phyloP scores from a whole-genome alignment of 2,888 invertebrate species.

The Rotaria macrura region DNA sequence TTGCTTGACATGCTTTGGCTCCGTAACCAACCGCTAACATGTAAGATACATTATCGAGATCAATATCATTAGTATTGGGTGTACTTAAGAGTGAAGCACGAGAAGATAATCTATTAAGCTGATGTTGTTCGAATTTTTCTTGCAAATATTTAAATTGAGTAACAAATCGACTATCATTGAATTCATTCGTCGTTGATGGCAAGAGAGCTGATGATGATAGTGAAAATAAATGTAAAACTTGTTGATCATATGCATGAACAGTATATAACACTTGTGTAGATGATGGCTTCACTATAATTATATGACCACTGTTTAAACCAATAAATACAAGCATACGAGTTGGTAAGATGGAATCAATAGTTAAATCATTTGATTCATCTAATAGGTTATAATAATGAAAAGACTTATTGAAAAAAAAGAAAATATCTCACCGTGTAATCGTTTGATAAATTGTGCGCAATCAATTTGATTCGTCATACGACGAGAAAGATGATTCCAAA shows the following conservation, averaged over 20 bases:
- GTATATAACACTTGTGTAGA: neutral
- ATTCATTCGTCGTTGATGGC: neutral
- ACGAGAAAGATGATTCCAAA: slow-evolving; percentile 17
- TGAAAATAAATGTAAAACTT: neutral
- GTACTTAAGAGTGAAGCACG: neutral
- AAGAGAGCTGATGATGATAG: neutral
- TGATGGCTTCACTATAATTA: neutral
- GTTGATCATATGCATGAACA: neutral
- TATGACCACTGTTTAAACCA: neutral
- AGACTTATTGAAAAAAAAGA: neutral
- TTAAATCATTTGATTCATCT: neutral
- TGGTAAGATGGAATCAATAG: neutral
- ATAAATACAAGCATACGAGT: neutral
- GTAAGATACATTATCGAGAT: neutral
- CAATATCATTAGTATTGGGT: neutral
- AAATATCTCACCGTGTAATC: neutral
- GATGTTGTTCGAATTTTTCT: slow-evolving; percentile 19
- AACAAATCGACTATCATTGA: neutral
- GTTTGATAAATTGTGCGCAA: slow-evolving; percentile 13
- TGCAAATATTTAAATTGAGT: slow-evolving; percentile 8
- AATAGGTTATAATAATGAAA: neutral
- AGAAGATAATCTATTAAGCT: neutral
- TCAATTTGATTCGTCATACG: neutral
- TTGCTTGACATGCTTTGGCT: neutral
- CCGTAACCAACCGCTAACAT: neutral